Evolutionary conservation across 1,140 invertebrate genomes (phyloP).

Genomic region (Bombus waltoni): DNA sequence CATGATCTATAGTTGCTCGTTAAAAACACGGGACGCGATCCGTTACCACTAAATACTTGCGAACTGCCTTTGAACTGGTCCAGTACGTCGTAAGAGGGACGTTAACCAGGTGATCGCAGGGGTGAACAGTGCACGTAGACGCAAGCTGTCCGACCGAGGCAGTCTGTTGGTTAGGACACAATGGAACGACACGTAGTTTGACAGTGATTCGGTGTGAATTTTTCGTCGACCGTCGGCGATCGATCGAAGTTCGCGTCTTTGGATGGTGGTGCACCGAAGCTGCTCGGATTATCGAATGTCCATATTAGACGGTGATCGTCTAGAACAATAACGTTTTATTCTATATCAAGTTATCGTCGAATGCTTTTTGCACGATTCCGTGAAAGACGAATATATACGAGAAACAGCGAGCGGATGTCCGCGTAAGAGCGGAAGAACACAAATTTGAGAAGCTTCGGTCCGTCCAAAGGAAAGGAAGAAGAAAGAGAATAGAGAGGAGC

Average conservation of each 20-base stretch:
- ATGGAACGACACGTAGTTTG: neutral
- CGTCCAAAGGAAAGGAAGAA: slow-evolving; percentile 45
- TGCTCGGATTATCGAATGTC: neutral
- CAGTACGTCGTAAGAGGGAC: neutral
- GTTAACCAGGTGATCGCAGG: too few relatives aligned
- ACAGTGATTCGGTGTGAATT: slow-evolving; percentile 28
- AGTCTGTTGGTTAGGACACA: neutral
- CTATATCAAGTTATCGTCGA: too few relatives aligned
- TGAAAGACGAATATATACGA: too few relatives aligned
- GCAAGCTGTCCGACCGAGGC: too few relatives aligned
- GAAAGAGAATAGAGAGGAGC: neutral
- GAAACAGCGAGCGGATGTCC: neutral
- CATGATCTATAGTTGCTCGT: neutral
- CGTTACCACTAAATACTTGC: neutral
- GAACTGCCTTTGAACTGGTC: neutral
- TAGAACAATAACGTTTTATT: neutral
- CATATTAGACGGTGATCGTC: neutral
- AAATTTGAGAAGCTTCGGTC: slow-evolving; percentile 29
- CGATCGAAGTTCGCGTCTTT: neutral
- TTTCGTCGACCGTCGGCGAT: neutral
- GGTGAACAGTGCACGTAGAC: neutral
- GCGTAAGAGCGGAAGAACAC: neutral
- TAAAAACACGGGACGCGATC: neutral
- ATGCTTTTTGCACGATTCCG: neutral
- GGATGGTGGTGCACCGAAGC: neutral